Evolutionary conservation across 1,140 invertebrate genomes (phyloP), one percentile per base, ranked within the genome.

Genomic region (Ephestia elutella): DNA sequence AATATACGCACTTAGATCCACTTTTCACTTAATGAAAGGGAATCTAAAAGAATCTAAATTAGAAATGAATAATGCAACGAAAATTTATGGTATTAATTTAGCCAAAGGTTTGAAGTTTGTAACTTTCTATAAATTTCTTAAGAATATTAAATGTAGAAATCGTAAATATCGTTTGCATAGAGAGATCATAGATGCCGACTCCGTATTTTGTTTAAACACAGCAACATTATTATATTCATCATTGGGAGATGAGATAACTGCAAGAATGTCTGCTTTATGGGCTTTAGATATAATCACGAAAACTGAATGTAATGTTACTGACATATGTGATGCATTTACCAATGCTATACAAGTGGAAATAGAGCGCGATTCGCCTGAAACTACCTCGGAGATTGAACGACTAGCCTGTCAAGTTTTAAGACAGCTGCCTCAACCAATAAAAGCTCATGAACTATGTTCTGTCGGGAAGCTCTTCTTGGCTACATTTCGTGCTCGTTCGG

Each of bases 151-250:
- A 59, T 60, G 73, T 13, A 79, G 72, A 68, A 56, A 56, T n/a
- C 65, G 62, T 60, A 80, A 76, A 66, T 63, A 77, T 69, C 70
- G 70, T 38, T 32, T 63, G 19, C 63, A 78, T 57, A 72, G 75
- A 55, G 64, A 44, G 7, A 65, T 66, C 49, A 62, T 86, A 35
- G 75, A 80, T 56, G 59, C 66, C 19, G 82, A 89, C 67, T 82
- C 79, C n/a, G 68, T 87, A 50, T 75, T 75, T 70, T 90, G 80
- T 63, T 68, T 89, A 21, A 89, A 86, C 60, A 59, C 80, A 51
- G 74, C 81, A n/a, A 80, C 78, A n/a, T 38, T 75, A 59, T 54
- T 87, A 32, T 85, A 77, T 66, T 78, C 74, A 9, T 56, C 71
- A 38, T 56, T 81, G 59, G 76, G 75, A 15, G 82, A 87, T 18